Evolutionary conservation across 2,113 vertebrate genomes (phyloP).

Genomic region (Euleptes europaea): DNA sequence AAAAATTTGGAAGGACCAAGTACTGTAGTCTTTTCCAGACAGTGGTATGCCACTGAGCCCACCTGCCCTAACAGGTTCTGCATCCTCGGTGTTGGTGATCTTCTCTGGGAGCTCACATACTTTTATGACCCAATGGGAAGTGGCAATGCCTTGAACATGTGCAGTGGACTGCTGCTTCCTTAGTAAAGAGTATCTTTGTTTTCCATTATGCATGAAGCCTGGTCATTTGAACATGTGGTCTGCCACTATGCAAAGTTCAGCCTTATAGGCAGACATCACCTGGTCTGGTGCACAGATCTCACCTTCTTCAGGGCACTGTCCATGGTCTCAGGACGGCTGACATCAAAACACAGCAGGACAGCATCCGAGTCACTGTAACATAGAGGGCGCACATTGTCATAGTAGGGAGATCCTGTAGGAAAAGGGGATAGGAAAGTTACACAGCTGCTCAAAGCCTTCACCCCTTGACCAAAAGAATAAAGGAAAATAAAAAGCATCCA

Average conservation of each 20-base stretch:
- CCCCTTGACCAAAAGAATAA: neutral
- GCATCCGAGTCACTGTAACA: slow-evolving; percentile 97
- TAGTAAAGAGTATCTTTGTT: neutral
- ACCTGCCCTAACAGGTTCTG: neutral
- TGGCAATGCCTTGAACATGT: neutral
- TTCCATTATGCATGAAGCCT: neutral
- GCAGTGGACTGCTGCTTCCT: neutral
- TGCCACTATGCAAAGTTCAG: neutral
- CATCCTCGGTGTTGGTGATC: no score
- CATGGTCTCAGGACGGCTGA: slow-evolving; percentile 90
- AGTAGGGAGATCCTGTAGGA: slow-evolving; percentile 89
- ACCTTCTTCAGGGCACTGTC: slow-evolving; percentile 93
- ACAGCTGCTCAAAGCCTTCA: neutral
- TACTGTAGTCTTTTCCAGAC: neutral
- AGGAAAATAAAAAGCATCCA: neutral
- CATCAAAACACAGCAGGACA: slow-evolving; percentile 91
- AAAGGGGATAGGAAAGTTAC: neutral
- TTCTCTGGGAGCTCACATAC: neutral
- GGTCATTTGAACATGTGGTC: neutral
- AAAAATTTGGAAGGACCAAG: neutral
- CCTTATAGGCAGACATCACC: no score
- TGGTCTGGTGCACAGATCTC: neutral
- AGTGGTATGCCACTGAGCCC: neutral
- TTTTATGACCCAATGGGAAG: neutral
- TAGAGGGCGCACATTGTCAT: slow-evolving; percentile 93